These are phyloP conservation scores for Thyatira batis DNA, from an alignment of 2,888 invertebrate species.

Conservation along the genomic window DNA sequence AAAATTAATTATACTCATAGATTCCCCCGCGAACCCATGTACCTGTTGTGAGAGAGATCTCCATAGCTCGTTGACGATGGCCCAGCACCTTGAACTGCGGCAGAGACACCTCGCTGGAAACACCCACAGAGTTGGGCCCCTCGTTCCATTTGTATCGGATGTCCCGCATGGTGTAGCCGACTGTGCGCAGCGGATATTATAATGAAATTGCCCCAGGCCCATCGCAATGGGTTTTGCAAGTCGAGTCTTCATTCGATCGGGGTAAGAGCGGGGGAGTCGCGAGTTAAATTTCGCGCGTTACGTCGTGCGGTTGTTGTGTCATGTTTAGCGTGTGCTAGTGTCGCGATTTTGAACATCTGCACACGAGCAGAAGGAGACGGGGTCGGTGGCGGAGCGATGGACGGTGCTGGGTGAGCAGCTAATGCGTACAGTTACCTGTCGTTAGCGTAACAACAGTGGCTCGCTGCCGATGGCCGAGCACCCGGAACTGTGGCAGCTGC, in stretches of 20 bases:
- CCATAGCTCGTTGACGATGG: constrained; percentile 97
- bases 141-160: constrained; percentile 99
- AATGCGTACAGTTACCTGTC: constrained; percentile 90
- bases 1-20: constrained; percentile 31
- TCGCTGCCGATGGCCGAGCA: constrained; percentile 97
- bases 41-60: constrained; percentile 98
- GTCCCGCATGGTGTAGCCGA: constrained; percentile 99
- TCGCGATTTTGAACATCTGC: constrained; percentile 70
- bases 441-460: constrained; percentile 96
- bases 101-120: constrained; percentile 97
- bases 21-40: constrained; percentile 72
- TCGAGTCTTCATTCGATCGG: constrained; percentile 74
- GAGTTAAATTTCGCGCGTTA: constrained; percentile 67
- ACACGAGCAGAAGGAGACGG: constrained; percentile 78
- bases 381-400: constrained; percentile 72
- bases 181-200: constrained; percentile 85
- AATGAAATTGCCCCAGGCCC: constrained; percentile 80
- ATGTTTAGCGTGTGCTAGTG: constrained; percentile 76
- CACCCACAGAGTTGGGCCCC: constrained; percentile 96
- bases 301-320: constrained; percentile 72
- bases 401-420: constrained; percentile 69
- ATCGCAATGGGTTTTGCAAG: constrained; percentile 80
- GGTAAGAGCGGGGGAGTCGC: constrained; percentile 70
- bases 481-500: constrained; percentile 98
- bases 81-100: constrained; percentile 99